Percentiles rank a stretch among this genome's conserved stretches.
phyloP scores from a whole-genome alignment of 2,797 vertebrate species.

The Sebastes trivittatus region DNA sequence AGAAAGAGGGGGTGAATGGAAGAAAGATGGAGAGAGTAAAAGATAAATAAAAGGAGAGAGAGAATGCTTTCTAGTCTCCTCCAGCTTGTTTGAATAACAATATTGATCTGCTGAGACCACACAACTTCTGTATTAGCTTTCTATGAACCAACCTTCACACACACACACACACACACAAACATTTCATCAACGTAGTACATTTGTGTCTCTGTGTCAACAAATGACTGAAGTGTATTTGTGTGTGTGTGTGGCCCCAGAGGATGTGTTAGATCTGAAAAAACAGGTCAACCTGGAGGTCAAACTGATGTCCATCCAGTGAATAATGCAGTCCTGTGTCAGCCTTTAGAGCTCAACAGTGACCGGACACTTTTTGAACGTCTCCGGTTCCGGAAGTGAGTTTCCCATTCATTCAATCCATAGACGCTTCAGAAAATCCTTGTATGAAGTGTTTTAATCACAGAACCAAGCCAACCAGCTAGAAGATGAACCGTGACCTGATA shows the following conservation, averaged over 20 bases:
- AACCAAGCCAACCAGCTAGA: too few relatives aligned
- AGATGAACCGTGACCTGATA: too few relatives aligned
- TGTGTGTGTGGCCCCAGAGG: background rate
- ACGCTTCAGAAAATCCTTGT: too few relatives aligned
- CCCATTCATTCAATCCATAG: too few relatives aligned
- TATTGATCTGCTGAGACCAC: slow-evolving; percentile 45
- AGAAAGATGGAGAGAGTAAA: background rate
- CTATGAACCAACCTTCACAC: slow-evolving; percentile 3
- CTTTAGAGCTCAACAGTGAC: too few relatives aligned
- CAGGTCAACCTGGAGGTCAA: slow-evolving; percentile 47
- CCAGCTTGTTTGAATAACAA: slow-evolving; percentile 32
- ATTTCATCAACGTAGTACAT: slow-evolving; percentile 3
- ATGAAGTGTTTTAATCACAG: too few relatives aligned
- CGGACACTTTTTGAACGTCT: too few relatives aligned
- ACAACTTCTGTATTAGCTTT: slow-evolving; percentile 11
- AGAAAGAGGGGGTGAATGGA: background rate
- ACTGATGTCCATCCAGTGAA: slow-evolving; percentile 49
- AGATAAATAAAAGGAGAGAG: background rate
- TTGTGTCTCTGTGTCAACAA: slow-evolving; percentile 6
- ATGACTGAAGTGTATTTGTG: slow-evolving; percentile 1
- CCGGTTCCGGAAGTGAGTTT: too few relatives aligned
- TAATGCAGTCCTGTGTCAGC: too few relatives aligned
- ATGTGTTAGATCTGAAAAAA: slow-evolving; percentile 18
- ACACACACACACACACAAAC: slow-evolving; percentile 8
- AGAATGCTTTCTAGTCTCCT: background rate